These are phyloP conservation scores for Gibbula magus DNA, from an alignment of 2,888 invertebrate genomes.

Conservation along the genomic window DNA sequence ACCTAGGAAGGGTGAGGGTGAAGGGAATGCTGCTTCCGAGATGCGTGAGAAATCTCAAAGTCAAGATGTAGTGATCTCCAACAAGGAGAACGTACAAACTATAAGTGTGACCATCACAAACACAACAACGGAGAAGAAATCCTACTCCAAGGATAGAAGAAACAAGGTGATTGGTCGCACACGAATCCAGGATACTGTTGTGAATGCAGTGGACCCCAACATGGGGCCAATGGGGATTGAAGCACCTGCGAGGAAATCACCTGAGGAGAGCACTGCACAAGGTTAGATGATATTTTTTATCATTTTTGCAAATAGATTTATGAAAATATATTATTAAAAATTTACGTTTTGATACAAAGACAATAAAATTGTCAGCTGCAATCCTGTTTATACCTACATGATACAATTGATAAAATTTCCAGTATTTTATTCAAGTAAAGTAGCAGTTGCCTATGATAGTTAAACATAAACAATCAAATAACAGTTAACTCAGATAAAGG, in stretches of 20 bases:
- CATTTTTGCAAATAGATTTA: neutral
- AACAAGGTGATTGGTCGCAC: slow-evolving; percentile 45
- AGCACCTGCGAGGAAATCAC: neutral
- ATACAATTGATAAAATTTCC: too few relatives aligned
- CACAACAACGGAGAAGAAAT: slow-evolving; percentile 55
- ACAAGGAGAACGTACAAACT: slow-evolving; percentile 47
- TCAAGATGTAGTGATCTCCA: slow-evolving; percentile 43
- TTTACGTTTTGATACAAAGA: neutral
- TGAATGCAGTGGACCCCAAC: slow-evolving; percentile 29
- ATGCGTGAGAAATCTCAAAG: slow-evolving; percentile 20
- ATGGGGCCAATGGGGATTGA: slow-evolving; percentile 25
- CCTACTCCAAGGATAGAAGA: slow-evolving; percentile 57
- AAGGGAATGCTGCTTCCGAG: neutral
- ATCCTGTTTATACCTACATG: too few relatives aligned
- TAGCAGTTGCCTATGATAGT: too few relatives aligned
- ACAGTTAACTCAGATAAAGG: too few relatives aligned
- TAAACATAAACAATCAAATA: too few relatives aligned
- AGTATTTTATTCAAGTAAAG: too few relatives aligned
- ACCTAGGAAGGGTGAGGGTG: slow-evolving; percentile 13
- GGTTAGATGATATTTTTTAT: neutral
- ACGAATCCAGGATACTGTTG: slow-evolving; percentile 36
- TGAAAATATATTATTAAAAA: neutral
- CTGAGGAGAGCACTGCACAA: neutral
- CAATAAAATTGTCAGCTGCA: too few relatives aligned
- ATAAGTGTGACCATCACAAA: slow-evolving; percentile 50